A percentile compares a stretch with the other conserved stretches of the same genome.
These are phyloP conservation scores for Neria commutata DNA, from an alignment of 2,888 invertebrate species.

Conservation along the genomic window DNA sequence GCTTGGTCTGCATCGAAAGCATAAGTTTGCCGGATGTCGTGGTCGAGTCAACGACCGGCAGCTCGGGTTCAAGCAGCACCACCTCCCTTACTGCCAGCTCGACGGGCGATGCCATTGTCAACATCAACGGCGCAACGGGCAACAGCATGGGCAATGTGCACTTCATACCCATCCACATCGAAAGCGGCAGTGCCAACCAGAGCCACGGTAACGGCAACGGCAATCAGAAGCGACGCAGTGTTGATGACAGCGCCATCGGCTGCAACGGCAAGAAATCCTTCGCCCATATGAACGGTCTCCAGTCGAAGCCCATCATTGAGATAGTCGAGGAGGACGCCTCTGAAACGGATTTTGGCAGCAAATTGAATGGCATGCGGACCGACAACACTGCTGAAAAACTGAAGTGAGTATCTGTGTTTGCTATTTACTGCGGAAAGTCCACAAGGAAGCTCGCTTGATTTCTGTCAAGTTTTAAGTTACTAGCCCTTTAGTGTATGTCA, in stretches of 20 bases:
- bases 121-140: constrained; percentile 54
- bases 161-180: constrained; percentile 57
- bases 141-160: constrained; percentile 57
- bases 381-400: constrained; percentile 32
- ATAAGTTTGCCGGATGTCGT: constrained; percentile 62
- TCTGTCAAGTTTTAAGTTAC: too few relatives aligned
- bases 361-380: constrained; percentile 14
- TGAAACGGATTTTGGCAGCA: neutral
- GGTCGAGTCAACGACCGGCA: constrained; percentile 57
- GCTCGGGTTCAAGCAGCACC: constrained; percentile 12
- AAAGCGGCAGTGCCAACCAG: too few relatives aligned
- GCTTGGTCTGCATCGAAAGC: constrained; percentile 60
- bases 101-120: constrained; percentile 50
- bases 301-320: constrained; percentile 45
- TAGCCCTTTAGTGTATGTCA: too few relatives aligned
- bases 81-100: constrained; percentile 23
- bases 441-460: too few relatives aligned
- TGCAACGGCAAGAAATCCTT: constrained; percentile 38
- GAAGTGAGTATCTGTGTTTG: constrained; percentile 29
- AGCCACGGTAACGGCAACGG: constrained; percentile 24
- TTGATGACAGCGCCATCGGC: constrained; percentile 45
- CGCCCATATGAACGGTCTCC: constrained; percentile 32
- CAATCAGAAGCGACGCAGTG: constrained; percentile 42
- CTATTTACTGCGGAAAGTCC: neutral
- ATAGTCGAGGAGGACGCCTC: constrained; percentile 52